Conservation (phyloP, 2,113 vertebrate genomes). For the Pavo muticus region DNA sequence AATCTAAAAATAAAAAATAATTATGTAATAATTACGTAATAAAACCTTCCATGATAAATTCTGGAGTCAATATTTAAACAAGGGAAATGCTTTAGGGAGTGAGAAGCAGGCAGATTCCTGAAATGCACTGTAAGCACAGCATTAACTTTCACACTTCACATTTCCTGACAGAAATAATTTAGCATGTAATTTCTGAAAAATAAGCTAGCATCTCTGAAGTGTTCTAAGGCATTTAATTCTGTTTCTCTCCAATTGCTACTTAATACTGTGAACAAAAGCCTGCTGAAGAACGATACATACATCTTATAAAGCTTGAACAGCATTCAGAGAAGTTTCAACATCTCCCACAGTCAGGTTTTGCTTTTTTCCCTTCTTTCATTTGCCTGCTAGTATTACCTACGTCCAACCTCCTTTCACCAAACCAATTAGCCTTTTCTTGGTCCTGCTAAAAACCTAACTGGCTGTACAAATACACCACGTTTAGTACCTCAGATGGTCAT, state of each 20-base stretch:
- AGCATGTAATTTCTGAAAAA: not conserved
- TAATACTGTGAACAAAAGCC: not conserved
- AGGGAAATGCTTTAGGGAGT: not conserved
- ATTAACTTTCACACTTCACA: not conserved
- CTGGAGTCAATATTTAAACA: not conserved
- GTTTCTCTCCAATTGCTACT: not conserved
- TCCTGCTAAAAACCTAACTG: not conserved
- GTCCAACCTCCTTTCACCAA: not conserved
- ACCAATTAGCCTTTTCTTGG: not conserved
- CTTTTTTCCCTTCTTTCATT: not conserved
- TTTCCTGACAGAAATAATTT: not conserved
- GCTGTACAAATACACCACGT: not conserved
- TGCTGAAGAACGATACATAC: not conserved
- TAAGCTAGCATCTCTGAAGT: not conserved
- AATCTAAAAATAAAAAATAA: not conserved
- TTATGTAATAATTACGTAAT: not conserved
- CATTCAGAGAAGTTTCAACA: not conserved
- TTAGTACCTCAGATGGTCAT: not conserved
- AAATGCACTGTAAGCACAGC: not conserved
- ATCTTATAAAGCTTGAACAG: not conserved
- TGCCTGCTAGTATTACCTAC: not conserved
- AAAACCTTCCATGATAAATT: not conserved
- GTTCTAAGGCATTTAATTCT: not conserved
- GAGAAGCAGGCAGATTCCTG: not conserved
- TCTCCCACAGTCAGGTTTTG: not conserved